Evolutionary conservation across 1,140 invertebrate genomes (phyloP).

Genomic region (Ericerus pela): DNA sequence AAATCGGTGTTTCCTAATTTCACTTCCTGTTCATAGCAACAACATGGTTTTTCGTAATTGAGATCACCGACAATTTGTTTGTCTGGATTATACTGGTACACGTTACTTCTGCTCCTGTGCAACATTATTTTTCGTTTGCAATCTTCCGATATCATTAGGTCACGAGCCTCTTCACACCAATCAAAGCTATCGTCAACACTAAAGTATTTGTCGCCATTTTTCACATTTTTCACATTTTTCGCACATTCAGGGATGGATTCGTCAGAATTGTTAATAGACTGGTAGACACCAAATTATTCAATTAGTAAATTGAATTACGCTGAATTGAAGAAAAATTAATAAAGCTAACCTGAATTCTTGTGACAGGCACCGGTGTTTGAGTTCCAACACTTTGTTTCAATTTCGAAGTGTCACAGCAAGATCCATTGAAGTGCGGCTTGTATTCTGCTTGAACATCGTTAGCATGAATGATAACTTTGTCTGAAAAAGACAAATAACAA

Average conservation of each 20-base stretch:
- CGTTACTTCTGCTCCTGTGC: not conserved
- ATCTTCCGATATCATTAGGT: not conserved
- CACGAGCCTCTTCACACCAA: not conserved
- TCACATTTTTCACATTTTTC: too few relatives aligned
- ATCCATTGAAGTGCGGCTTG: not conserved
- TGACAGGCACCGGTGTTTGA: not conserved
- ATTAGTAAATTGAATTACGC: too few relatives aligned
- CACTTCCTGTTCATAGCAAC: too few relatives aligned
- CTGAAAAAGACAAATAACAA: not conserved
- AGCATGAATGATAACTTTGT: not conserved
- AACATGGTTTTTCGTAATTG: not conserved
- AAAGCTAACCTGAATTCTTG: not conserved
- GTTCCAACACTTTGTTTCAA: not conserved
- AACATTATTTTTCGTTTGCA: conserved; percentile 1
- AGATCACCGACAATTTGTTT: not conserved
- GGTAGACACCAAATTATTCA: too few relatives aligned
- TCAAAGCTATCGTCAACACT: too few relatives aligned
- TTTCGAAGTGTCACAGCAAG: not conserved
- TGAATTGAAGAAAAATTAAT: not conserved
- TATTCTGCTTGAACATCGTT: not conserved
- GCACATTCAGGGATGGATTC: too few relatives aligned
- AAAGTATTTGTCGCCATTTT: too few relatives aligned
- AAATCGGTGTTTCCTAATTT: too few relatives aligned
- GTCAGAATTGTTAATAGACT: too few relatives aligned
- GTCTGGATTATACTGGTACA: conserved; percentile 1